Conservation (phyloP, 2,888 invertebrate species). For the Tinea pellionella region DNA sequence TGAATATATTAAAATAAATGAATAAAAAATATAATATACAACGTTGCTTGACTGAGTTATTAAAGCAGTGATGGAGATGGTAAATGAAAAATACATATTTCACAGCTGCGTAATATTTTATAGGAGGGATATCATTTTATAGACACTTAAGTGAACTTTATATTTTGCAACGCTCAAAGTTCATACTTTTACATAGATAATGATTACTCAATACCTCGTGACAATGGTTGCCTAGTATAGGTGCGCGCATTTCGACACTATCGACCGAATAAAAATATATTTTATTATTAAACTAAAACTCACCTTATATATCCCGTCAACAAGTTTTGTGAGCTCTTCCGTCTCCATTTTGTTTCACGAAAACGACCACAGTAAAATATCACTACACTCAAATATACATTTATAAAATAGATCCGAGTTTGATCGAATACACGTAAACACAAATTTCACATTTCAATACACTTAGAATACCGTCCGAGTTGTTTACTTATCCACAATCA, state of each 20-base stretch:
- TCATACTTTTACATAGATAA: background rate
- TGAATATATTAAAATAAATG: slow-evolving; percentile 4
- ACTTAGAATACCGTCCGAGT: slow-evolving; percentile 23
- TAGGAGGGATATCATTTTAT: background rate
- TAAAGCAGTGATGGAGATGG: background rate
- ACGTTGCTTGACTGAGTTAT: background rate
- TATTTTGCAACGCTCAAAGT: background rate
- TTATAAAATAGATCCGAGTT: slow-evolving; percentile 39
- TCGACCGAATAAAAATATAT: background rate
- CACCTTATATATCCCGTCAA: slow-evolving; percentile 93
- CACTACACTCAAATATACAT: slow-evolving; percentile 60
- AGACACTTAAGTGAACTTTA: background rate
- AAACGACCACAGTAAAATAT: slow-evolving; percentile 34
- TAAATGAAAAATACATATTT: slow-evolving; percentile 1
- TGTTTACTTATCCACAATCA: background rate
- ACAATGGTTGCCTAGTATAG: background rate
- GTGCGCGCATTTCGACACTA: background rate
- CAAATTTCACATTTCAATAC: slow-evolving; percentile 62
- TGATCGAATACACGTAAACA: slow-evolving; percentile 47
- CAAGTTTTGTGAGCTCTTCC: slow-evolving; percentile 90
- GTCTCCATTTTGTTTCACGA: slow-evolving; percentile 76
- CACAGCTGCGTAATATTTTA: background rate
- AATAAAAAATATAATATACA: slow-evolving; percentile 3
- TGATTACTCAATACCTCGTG: background rate
- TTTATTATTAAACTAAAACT: slow-evolving; percentile 23